A percentile compares a stretch with the other conserved stretches of the same genome.
Evolutionary conservation across 2,113 vertebrate genomes (phyloP).

Genomic region (Odontesthes bonariensis): DNA sequence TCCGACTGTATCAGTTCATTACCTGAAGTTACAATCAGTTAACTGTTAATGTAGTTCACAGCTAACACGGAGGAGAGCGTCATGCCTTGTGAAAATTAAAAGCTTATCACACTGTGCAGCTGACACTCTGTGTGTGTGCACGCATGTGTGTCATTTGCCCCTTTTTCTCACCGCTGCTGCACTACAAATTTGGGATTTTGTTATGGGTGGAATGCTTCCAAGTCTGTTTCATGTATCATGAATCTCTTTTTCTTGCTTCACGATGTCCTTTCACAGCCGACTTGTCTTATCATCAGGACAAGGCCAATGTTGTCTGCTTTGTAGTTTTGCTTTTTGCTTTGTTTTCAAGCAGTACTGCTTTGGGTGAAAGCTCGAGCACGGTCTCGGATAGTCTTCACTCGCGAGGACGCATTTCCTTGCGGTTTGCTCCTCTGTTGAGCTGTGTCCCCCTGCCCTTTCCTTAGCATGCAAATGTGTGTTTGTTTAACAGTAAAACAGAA

Average conservation of each 20-base stretch:
- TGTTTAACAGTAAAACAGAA: constrained; percentile 52
- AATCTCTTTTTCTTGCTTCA: constrained; percentile 18
- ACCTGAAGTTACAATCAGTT: constrained; percentile 9
- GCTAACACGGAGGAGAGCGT: constrained; percentile 4
- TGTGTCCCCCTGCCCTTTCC: constrained; percentile 37
- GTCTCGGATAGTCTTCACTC: constrained; percentile 40
- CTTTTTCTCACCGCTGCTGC: background rate
- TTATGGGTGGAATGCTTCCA: constrained; percentile 4
- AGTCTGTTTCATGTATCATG: constrained; percentile 27
- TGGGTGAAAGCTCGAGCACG: constrained; percentile 33
- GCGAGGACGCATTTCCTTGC: constrained; percentile 47
- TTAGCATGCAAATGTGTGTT: constrained; percentile 48
- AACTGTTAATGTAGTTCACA: constrained; percentile 12
- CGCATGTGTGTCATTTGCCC: background rate
- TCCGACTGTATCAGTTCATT: background rate
- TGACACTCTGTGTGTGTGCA: background rate
- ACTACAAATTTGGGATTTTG: constrained; percentile 14
- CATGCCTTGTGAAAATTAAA: constrained; percentile 18
- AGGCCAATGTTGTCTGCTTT: constrained; percentile 10
- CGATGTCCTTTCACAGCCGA: constrained; percentile 26
- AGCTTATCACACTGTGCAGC: constrained; percentile 19
- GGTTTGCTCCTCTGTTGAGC: constrained; percentile 42
- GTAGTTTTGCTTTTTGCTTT: constrained; percentile 23
- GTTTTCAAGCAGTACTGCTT: constrained; percentile 10
- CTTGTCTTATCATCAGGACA: constrained; percentile 48